These are phyloP conservation scores for Argya squamiceps DNA, from an alignment of 2,797 vertebrate genomes.

Conservation along the genomic window DNA sequence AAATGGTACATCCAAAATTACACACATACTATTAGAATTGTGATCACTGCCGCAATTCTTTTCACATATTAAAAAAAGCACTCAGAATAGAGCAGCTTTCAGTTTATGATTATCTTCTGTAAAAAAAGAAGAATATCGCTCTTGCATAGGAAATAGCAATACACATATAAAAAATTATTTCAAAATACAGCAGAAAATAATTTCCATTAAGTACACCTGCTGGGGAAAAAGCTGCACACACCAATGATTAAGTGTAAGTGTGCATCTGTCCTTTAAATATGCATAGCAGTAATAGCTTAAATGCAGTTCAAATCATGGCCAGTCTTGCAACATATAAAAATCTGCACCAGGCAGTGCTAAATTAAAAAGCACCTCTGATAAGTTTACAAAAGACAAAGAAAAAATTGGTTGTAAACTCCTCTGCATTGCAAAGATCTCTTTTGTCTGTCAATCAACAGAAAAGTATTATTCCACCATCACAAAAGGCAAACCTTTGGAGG, in stretches of 20 bases:
- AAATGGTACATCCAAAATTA: conserved; percentile 66
- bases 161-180: neutral
- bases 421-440: conserved; percentile 73
- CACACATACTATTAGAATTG: conserved; percentile 27
- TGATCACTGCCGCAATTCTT: neutral
- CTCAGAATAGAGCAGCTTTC: conserved; percentile 2
- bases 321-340: neutral
- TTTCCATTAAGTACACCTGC: conserved; percentile 55
- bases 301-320: conserved; percentile 22
- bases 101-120: neutral
- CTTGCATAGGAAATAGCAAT: conserved; percentile 19
- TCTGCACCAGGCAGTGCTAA: neutral
- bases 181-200: conserved; percentile 28
- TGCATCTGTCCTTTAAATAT: conserved; percentile 60
- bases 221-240: conserved; percentile 43
- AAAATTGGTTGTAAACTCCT: conserved; percentile 66
- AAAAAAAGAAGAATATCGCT: conserved; percentile 30
- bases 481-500: conserved; percentile 81
- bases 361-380: conserved; percentile 34
- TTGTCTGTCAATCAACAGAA: conserved; percentile 79
- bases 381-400: conserved; percentile 50
- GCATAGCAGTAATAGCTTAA: conserved; percentile 26
- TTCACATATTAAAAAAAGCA: neutral
- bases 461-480: conserved; percentile 80
- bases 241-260: neutral